Base-by-base conservation (phyloP, 2,797 vertebrate species). In the Sebastes itinus region DNA sequence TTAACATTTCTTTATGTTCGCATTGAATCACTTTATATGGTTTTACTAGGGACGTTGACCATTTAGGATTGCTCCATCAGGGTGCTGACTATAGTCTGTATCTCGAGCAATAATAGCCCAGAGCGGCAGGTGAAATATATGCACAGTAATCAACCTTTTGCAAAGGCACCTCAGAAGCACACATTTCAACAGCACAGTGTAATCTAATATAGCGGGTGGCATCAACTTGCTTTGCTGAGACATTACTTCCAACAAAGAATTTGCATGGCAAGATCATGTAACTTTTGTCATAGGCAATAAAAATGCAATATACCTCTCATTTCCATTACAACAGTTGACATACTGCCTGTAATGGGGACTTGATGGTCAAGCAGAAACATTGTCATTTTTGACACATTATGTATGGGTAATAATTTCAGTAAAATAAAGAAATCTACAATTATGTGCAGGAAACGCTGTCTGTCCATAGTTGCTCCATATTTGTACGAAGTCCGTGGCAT, bases 121-220 rank as follows among this genome's bases (percentile, higher is more conserved):
- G 95, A 97, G 97, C 95, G 93, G 95, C 95, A 87, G 95, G 95
- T 97, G 96, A 97, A 97, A 97, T 96, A 97, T 96, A 96, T 96
- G 96, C 92, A 95, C 94, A 92, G 95, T 97, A 97, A 98, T 99
- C 97, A 97, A 96, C 96, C 95, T 96, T 94, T 96, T 93, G 90
- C 96, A 95, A 96, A 97, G 96, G 97, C 96, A 96, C 96, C 96
- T 96, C 95, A 93, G 94, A 96, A 96, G 94, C 96, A 95, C 94
- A 96, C 96, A 94, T 96, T 97, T 96, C 96, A 95, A 94, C 94
- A 91, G 94, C 90, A 88, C 86, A 90, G 87, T 95, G 96, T 97
- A 97, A 97, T 97, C 97, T 94, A 96, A 91, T 92, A 90, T 84
- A 89, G 89, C 46, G 75, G 84, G 86, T 83, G 92, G 83, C 94